Base-by-base conservation (phyloP, 2,113 vertebrate species). In the Microcebus jonahi region DNA sequence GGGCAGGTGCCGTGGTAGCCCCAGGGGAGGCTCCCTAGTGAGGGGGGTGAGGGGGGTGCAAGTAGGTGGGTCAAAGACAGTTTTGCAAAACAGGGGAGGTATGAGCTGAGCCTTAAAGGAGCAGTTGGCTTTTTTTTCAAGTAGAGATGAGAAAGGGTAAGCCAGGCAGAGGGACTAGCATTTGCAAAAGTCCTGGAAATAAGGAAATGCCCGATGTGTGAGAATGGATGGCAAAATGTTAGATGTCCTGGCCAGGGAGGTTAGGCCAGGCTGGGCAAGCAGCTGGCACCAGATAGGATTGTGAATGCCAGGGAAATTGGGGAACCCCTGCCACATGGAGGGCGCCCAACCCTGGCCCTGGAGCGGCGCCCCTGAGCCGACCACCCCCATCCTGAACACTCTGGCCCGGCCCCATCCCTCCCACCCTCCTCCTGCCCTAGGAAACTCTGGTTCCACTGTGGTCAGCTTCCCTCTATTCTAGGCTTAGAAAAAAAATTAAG, bases 291-390 rank as follows among this genome's bases (percentile, higher is more conserved):
- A 53, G 77, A 65, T 2, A 42, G 45, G 59, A 34, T 0, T 50
- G 55, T 61, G 83, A 63, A 11, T 83, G 89, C 91, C 95, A 96
- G 55, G 84, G 73, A 68, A 42, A 31, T 80, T 13, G 67, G 97
- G 94, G 82, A 96, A 86, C 48, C 88, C 94, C 97, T 96, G 76
- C 86, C 88, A 76, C 53, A 65, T 39, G 81, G 73, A 94, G 70
- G 94, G 67, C 57, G 11, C 88, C 53, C 75, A 82, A 1, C 42
- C 12, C 65, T n/a, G 65, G 45, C 94, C 77, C 75, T 50, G 76
- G 65, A 21, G 57, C 36, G 68, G 86, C 70, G 29, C 67, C 71
- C 27, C 50, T 15, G 88, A 45, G 23, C 48, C 71, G 0, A 71
- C 73, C 0, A 0, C 63, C 50, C 61, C 53, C 55, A 17, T 29